A percentile compares a stretch with the other conserved stretches of the same genome.
Evolutionary conservation across 92 coral and sea anemone genomes (phyloP).

Genomic region (Zoanthus gigantus): DNA sequence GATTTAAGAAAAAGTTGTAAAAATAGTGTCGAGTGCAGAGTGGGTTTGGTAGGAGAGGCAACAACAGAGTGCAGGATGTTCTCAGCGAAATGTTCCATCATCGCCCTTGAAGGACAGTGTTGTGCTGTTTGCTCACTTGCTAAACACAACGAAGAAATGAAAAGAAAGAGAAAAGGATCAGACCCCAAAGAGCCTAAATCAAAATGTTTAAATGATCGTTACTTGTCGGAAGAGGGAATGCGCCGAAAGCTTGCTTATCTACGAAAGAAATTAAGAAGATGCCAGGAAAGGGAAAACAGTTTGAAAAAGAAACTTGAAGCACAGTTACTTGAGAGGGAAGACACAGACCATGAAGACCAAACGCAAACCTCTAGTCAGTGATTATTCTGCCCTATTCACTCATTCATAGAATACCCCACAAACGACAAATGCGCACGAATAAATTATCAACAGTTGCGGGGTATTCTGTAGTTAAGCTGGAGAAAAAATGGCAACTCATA

Average conservation of each 20-base stretch:
- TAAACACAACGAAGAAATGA: not conserved
- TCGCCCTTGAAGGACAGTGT: conserved; percentile 3
- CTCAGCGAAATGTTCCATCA: not conserved
- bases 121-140: not conserved
- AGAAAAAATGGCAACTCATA: too few species aligned
- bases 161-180: not conserved
- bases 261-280: not conserved
- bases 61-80: not conserved
- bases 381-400: too few species aligned
- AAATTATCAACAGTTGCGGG: too few species aligned
- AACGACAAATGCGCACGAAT: too few species aligned
- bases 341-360: conserved; percentile 2
- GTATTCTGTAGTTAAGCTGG: too few species aligned
- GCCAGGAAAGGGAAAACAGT: not conserved
- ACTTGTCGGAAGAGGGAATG: conserved; percentile 17
- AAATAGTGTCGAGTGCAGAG: not conserved
- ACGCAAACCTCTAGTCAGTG: too few species aligned
- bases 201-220: not conserved
- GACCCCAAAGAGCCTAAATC: not conserved
- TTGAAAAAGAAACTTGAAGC: not conserved
- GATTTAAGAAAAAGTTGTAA: not conserved
- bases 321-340: not conserved
- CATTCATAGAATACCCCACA: too few species aligned
- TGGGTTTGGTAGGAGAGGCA: not conserved
- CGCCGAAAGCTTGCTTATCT: not conserved